Base-by-base conservation (phyloP, 1,140 invertebrate genomes). In the Probaryconus sp. region DNA sequence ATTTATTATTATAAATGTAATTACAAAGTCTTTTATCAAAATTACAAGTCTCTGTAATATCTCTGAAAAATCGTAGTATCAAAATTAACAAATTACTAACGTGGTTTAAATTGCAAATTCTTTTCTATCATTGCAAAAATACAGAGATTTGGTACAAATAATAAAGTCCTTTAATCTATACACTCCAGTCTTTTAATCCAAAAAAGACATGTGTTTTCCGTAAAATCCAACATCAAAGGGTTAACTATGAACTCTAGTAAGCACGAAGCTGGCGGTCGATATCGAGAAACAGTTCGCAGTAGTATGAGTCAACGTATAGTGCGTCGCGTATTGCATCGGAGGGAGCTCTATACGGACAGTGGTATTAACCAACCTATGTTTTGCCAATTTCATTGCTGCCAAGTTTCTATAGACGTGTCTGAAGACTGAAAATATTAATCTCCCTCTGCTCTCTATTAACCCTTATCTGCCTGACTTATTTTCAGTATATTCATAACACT, bases 281-380 rank as follows among this genome's bases (percentile, higher is more conserved):
- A 69, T 69, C 40, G 65, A 69, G 65, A 61, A 69, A 69, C 56
- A 55, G 45, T 55, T 61, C 31, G 55, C 40, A 53, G 33, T 55
- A 11, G 51, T 48, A 56, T 21, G 43, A 11, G n/a, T 40, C n/a
- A 24, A 47, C 33, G 64, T 50, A 42, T 50, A 14, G 45, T 51
- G 35, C 42, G 51, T 56, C 24, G 38, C 31, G 16, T 10, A 14
- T 10, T 10, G 43, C 31, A 38, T 40, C 26, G 43, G 10, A 17
- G 18, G 20, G 28, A 10, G 61, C 33, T n/a, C n/a, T 20, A 60
- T 69, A 43, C 37, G 47, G 37, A 16, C 31, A 48, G 63, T 35
- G 18, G 51, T 58, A 67, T 65, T 56, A 65, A 65, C 20, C 37
- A 65, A 48, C 31, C 48, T 28, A 37, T 37, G 16, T 3, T 50